Conservation (phyloP, 1,140 invertebrate species). For the Agraylea sexmaculata region DNA sequence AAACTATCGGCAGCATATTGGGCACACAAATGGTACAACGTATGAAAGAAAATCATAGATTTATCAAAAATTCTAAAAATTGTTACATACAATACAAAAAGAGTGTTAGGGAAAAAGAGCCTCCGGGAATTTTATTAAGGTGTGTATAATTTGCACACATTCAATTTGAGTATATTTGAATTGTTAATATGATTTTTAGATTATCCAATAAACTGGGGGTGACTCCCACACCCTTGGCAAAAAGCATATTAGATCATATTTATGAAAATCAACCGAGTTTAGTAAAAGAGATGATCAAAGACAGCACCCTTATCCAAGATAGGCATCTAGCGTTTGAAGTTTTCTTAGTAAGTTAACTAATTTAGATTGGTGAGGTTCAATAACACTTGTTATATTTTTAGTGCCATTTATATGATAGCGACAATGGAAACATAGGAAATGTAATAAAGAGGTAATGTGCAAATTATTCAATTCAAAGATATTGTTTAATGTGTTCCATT, state of each 20-base stretch:
- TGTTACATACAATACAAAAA: conserved; percentile 23
- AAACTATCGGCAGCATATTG: conserved; percentile 41
- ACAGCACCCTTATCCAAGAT: conserved; percentile 60
- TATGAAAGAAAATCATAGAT: conserved; percentile 32
- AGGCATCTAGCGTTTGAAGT: conserved; percentile 62
- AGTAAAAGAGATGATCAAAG: conserved; percentile 49
- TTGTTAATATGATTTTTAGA: conserved; percentile 31
- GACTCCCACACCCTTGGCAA: conserved; percentile 33
- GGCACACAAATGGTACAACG: conserved; percentile 32
- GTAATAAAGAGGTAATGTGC: conserved; percentile 52
- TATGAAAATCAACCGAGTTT: conserved; percentile 41
- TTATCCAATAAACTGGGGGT: conserved; percentile 33
- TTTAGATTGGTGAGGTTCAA: conserved; percentile 31
- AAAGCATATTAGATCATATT: conserved; percentile 32
- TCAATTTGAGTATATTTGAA: conserved; percentile 35
- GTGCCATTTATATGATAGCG: conserved; percentile 60
- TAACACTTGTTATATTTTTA: conserved; percentile 24
- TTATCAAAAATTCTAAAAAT: conserved; percentile 25
- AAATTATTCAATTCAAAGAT: conserved; percentile 4
- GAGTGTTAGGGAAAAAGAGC: conserved; percentile 25
- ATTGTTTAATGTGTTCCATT: neutral
- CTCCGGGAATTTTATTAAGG: conserved; percentile 44
- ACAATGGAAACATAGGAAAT: conserved; percentile 66
- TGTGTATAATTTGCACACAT: conserved; percentile 38
- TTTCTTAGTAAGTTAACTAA: conserved; percentile 51